phyloP scores from a whole-genome alignment of 2,797 vertebrate genomes.

The Lepilemur septentrionalis region DNA sequence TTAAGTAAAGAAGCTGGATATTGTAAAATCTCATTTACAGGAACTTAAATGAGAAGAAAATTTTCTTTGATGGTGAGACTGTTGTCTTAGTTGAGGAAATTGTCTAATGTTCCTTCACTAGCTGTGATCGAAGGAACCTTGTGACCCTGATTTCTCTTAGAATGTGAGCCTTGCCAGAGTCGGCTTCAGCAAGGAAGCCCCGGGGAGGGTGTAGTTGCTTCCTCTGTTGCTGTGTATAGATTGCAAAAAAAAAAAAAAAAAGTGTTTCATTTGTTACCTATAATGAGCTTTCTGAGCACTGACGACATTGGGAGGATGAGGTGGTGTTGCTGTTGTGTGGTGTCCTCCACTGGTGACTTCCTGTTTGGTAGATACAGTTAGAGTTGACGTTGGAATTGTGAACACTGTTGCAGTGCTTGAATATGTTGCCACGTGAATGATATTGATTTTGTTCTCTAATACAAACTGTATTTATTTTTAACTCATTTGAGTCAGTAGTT shows the following conservation, averaged over 20 bases:
- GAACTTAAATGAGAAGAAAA: slow-evolving; percentile 13
- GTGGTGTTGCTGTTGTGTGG: neutral
- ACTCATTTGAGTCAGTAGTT: neutral
- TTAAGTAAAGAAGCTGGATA: slow-evolving; percentile 19
- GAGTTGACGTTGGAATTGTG: neutral
- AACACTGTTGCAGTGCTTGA: neutral
- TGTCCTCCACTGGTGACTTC: neutral
- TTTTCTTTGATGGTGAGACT: slow-evolving; percentile 13
- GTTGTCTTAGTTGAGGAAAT: slow-evolving; percentile 32
- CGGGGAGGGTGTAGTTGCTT: neutral
- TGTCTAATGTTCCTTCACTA: neutral
- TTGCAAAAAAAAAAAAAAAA: neutral
- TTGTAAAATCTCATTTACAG: slow-evolving; percentile 32
- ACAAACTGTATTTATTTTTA: slow-evolving; percentile 4
- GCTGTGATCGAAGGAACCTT: neutral
- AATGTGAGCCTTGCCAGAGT: neutral
- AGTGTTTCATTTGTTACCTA: neutral
- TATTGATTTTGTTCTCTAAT: neutral
- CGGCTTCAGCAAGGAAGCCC: neutral
- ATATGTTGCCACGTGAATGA: neutral
- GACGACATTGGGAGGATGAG: neutral
- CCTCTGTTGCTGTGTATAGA: neutral
- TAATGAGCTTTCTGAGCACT: neutral
- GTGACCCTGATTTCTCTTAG: neutral
- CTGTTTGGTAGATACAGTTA: neutral